Evolutionary conservation across 2,113 vertebrate genomes (phyloP).

Genomic region (Myiozetetes cayanensis): DNA sequence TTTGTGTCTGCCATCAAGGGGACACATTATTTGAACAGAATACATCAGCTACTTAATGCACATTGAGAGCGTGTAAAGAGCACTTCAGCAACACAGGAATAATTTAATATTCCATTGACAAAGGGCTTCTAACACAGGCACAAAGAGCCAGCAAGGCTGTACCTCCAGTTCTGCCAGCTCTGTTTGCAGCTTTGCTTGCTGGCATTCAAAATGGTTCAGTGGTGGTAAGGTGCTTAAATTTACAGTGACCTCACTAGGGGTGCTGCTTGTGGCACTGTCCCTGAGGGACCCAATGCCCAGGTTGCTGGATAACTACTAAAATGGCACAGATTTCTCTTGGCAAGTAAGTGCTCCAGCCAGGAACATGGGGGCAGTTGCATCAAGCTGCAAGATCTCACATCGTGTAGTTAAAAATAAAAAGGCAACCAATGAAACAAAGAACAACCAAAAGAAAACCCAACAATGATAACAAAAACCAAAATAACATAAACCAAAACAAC

Average conservation of each 20-base stretch:
- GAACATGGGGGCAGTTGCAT: not conserved
- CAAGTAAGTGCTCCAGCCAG: not conserved
- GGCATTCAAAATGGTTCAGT: not conserved
- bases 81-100: not conserved
- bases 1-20: not conserved
- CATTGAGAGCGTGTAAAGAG: not conserved
- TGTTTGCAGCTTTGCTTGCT: not conserved
- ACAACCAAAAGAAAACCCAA: not conserved
- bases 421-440: not conserved
- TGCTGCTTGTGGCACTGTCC: not conserved
- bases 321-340: not conserved
- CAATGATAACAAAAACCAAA: not conserved
- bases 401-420: not conserved
- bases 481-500: not conserved
- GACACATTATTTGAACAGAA: not conserved
- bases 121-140: not conserved
- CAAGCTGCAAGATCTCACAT: not conserved
- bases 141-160: not conserved
- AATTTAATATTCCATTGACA: not conserved
- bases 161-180: rapidly evolving
- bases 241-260: not conserved
- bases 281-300: not conserved
- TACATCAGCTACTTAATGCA: not conserved
- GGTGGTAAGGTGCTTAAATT: not conserved
- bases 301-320: not conserved